Base-by-base conservation (phyloP, 2,797 vertebrate species). In the Brachyalestes nurse region DNA sequence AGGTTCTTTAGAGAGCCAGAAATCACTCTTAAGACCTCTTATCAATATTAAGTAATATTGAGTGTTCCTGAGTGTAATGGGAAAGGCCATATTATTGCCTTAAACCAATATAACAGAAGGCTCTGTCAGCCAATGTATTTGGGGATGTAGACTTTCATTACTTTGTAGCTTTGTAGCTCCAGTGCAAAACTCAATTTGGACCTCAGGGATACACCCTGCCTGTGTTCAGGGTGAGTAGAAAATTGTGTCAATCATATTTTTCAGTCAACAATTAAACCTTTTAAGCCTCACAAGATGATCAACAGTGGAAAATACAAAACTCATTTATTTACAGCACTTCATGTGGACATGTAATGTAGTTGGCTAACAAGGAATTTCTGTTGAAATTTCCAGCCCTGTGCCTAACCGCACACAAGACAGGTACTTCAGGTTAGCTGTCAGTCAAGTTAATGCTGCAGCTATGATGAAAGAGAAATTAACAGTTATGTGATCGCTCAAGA, bases 241-340 rank as follows among this genome's bases (percentile, higher is more conserved):
- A 17, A 55, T 55, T 7, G 5, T n/a, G n/a, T 58, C 1, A 58
- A 58, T n/a, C 13, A 21, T 2, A 58, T 58, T 21, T 53, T 53
- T 53, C 14, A n/a, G 19, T n/a, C 1, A 58, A 51, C 47, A 51
- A 51, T 51, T 13, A 51, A 13, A 58, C 53, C 17, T 1, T 28
- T 62, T 58, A 62, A 53, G 47, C 51, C 14, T 73, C 28, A 60
- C 8, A 60, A 45, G 67, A 45, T 77, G 34, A 40, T 72, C 70
- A 75, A 66, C 0, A 51, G 47, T 77, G 53, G 47, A 53, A 72
- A 77, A 73, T 66, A 60, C 61, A 57, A 82, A 73, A 8, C 53
- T 2, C 57, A 42, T 73, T 79, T 58, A 76, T 83, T 79, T 40
- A 83, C 64, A 70, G 57, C 40, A 40, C 72, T 34, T 65, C 57